phyloP scores from a whole-genome alignment of 2,797 vertebrate genomes.

The Chaunax sp. region DNA sequence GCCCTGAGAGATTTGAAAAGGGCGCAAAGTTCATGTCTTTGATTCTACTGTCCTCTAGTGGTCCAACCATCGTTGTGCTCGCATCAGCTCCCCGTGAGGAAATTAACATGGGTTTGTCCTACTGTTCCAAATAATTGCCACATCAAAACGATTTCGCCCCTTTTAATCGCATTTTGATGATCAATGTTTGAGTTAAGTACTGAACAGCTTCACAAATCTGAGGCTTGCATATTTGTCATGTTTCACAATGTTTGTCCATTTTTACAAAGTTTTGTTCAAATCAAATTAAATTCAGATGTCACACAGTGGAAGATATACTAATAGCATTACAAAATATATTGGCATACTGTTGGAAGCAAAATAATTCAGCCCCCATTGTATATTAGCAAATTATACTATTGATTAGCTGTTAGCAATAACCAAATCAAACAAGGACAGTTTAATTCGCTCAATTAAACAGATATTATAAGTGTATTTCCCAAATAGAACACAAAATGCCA shows the following conservation, averaged over 20 bases:
- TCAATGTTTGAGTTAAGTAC: background rate
- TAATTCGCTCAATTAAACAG: too few relatives aligned
- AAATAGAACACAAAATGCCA: too few relatives aligned
- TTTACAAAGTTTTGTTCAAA: background rate
- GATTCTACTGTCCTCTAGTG: conserved; percentile 59
- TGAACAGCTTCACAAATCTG: background rate
- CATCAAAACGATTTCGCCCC: background rate
- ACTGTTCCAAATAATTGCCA: background rate
- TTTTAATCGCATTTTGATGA: background rate
- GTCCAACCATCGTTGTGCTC: background rate
- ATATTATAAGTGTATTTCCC: too few relatives aligned
- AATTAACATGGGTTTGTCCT: background rate
- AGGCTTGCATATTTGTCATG: background rate
- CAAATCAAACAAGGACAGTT: too few relatives aligned
- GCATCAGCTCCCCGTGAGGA: too few relatives aligned
- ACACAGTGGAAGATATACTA: background rate
- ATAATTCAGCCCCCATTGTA: too few relatives aligned
- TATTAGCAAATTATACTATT: too few relatives aligned
- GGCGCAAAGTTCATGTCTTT: conserved; percentile 43
- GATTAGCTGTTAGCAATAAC: too few relatives aligned
- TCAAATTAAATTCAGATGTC: background rate
- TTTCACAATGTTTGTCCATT: background rate
- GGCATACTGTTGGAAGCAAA: too few relatives aligned
- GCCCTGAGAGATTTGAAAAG: conserved; percentile 10
- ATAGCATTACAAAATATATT: too few relatives aligned